Evolutionary conservation across 2,888 invertebrate genomes (phyloP).

Genomic region (Neelides folsomi): DNA sequence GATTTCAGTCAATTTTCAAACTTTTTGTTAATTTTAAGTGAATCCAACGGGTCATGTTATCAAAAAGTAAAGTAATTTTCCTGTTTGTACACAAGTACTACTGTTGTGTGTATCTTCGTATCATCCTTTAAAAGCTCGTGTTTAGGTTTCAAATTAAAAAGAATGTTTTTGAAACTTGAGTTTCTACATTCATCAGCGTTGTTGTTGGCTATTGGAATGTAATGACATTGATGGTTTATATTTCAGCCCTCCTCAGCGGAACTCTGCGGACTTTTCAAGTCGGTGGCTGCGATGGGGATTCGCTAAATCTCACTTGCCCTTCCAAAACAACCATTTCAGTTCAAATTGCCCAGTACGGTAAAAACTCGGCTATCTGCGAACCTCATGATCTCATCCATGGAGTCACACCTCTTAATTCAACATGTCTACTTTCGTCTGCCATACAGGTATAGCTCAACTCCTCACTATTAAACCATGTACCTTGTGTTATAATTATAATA

Average conservation of each 20-base stretch:
- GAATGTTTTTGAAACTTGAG: no score
- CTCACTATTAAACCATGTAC: slow-evolving; percentile 9
- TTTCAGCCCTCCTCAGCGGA: slow-evolving; percentile 72
- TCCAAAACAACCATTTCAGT: slow-evolving; percentile 81
- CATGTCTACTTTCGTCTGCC: slow-evolving; percentile 53
- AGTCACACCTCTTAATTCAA: slow-evolving; percentile 19
- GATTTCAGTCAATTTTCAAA: no score
- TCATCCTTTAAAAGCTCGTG: no score
- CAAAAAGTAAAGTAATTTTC: no score
- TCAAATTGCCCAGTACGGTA: slow-evolving; percentile 79
- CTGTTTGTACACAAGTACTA: no score
- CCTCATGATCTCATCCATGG: slow-evolving; percentile 23
- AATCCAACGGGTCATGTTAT: no score
- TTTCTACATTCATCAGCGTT: no score
- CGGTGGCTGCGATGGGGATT: slow-evolving; percentile 82
- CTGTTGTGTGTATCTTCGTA: no score
- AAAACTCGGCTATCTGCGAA: slow-evolving; percentile 40
- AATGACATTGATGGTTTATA: slow-evolving; percentile 16
- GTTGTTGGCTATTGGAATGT: no score
- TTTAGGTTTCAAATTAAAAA: no score
- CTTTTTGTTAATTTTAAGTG: no score
- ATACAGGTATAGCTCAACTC: slow-evolving; percentile 52
- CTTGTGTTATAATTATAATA: background rate
- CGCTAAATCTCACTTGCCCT: slow-evolving; percentile 75
- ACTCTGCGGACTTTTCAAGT: slow-evolving; percentile 81